Evolutionary conservation across 64 coral and sea anemone genomes (phyloP), one percentile per base, ranked within the genome.

Genomic region (Orbicella faveolata): DNA sequence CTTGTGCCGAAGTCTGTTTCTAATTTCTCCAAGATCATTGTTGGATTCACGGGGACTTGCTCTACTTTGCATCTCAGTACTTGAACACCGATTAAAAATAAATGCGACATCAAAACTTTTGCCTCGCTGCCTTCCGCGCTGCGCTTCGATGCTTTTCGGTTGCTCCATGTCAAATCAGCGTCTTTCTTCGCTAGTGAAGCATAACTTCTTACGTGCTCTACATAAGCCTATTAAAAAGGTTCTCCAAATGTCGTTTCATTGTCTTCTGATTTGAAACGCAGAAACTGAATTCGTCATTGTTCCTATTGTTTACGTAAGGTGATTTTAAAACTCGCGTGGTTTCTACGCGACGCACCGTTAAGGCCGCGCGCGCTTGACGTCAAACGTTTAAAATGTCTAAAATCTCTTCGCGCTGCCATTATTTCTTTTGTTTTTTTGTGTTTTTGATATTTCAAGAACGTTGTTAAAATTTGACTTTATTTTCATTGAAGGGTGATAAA

Each of bases 301-400:
- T 53, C 21, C 64, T 7, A 30, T 72, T 65, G 61, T 83, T 83
- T 85, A 34, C 82, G 82, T 48, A 68, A 85, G 65, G 63, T 39
- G 61, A 36, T 73, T 85, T 72, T 48, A 48, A 73, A 85, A 12
- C 41, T 70, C 36, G 37, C 36, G 36, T 85, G 20, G 82, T 85
- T 68, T 72, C 82, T 72, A 73, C 63, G 82, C 82, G 66, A 85
- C 65, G 55, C n/a, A 70, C n/a, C 30, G 54, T 68, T 72, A 85
- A 1, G 33, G 1, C 1, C 21, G 23, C 37, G 82, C 82, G 82
- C 65, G 64, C 79, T 79, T 79, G 33, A 62, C 61, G 23, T 62
- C 15, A 14, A n/a, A 67, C 63, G 2, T 11, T 2, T 12, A 59
- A 59, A 57, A 59, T 59, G 2, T 11, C 0, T 12, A 59, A 59